These are phyloP conservation scores for Fundulus diaphanus DNA, from an alignment of 2,797 vertebrate species.

Conservation along the genomic window DNA sequence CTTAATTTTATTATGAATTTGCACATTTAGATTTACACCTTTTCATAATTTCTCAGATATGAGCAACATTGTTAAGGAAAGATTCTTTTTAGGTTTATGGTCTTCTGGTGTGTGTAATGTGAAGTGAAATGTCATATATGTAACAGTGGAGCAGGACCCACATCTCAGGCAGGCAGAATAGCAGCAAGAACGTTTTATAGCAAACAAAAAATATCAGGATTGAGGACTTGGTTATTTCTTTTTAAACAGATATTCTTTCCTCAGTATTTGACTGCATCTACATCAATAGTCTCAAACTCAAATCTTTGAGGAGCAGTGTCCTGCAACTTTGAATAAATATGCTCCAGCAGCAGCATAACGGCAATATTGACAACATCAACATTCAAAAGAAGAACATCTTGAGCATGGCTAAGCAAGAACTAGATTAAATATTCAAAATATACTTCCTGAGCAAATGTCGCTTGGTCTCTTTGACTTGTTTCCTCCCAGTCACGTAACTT, in stretches of 20 bases:
- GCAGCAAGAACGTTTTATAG: neutral
- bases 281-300: no score
- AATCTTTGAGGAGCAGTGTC: no score
- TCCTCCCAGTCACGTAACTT: neutral
- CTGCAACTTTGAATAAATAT: no score
- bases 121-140: neutral
- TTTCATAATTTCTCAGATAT: neutral
- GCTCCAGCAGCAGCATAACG: no score
- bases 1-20: neutral
- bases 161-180: neutral
- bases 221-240: neutral
- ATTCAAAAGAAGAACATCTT: neutral
- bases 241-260: neutral
- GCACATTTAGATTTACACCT: neutral
- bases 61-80: neutral
- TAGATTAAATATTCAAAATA: neutral
- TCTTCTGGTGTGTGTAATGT: neutral
- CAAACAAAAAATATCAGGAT: neutral
- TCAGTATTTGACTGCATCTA: neutral
- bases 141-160: neutral
- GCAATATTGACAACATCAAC: no score
- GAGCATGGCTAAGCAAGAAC: neutral
- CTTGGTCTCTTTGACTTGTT: neutral
- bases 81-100: neutral
- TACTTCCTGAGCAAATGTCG: no score